These are phyloP conservation scores for Girardia tigrina DNA, from an alignment of 2,888 invertebrate species.

Conservation along the genomic window DNA sequence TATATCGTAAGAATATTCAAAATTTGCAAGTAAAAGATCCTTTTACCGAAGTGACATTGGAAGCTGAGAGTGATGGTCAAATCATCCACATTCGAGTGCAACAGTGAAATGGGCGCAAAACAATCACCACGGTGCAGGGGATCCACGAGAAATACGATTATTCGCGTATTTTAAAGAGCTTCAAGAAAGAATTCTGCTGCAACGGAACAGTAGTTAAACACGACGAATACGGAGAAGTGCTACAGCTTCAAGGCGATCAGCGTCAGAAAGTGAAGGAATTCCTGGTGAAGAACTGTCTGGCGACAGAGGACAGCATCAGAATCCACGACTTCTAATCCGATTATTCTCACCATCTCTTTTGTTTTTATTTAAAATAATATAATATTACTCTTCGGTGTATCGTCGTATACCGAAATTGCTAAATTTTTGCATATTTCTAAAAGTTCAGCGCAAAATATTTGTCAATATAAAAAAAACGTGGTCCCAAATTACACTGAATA, in stretches of 20 bases:
- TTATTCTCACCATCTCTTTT: too few relatives aligned
- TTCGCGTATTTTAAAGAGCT: slow-evolving; percentile 98
- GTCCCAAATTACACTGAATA: too few relatives aligned
- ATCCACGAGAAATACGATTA: slow-evolving; percentile 67
- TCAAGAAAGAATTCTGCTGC: slow-evolving; percentile 74
- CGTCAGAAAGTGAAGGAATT: slow-evolving; percentile 98
- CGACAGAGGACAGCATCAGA: slow-evolving; percentile 93
- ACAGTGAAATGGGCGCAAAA: slow-evolving; percentile 99
- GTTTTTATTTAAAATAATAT: too few relatives aligned
- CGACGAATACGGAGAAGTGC: slow-evolving; percentile 98
- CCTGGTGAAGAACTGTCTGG: slow-evolving; percentile 90
- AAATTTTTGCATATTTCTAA: too few relatives aligned
- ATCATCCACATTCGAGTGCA: slow-evolving; percentile 99
- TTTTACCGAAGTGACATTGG: neutral
- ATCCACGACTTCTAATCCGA: slow-evolving; percentile 54
- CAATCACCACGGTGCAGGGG: slow-evolving; percentile 86
- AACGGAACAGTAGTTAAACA: slow-evolving; percentile 99
- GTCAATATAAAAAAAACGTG: too few relatives aligned
- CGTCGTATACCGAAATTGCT: too few relatives aligned
- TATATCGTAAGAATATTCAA: too few relatives aligned
- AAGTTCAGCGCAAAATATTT: too few relatives aligned
- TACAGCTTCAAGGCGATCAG: slow-evolving; percentile 98
- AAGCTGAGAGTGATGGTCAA: slow-evolving; percentile 51
- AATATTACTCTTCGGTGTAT: too few relatives aligned
- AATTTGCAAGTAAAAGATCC: too few relatives aligned